Evolutionary conservation across 2,797 vertebrate species (phyloP).

Genomic region (Takifugu ocellatus): DNA sequence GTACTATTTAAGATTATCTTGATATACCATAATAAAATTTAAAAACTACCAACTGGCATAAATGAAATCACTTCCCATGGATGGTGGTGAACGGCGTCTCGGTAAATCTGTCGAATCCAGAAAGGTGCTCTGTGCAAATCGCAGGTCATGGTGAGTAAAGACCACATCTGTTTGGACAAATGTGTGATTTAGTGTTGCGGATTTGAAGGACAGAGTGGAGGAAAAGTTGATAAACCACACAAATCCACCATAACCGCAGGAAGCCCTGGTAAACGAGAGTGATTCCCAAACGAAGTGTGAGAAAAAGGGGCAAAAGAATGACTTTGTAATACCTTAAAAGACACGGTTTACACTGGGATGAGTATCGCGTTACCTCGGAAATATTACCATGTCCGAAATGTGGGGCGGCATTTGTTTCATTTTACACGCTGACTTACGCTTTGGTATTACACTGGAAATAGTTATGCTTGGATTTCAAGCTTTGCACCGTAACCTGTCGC

Average conservation of each 20-base stretch:
- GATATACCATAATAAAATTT: no score
- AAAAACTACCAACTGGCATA: no score
- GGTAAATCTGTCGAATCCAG: constrained; percentile 4
- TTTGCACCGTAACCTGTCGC: constrained; percentile 25
- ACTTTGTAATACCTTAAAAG: constrained; percentile 77
- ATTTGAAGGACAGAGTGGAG: constrained; percentile 62
- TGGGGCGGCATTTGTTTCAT: constrained; percentile 72
- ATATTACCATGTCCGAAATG: constrained; percentile 71
- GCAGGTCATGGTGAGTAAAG: constrained; percentile 44
- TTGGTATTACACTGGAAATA: constrained; percentile 73
- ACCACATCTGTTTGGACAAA: constrained; percentile 68
- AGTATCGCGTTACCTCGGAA: constrained; percentile 77
- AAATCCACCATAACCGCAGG: constrained; percentile 73
- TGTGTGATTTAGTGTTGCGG: constrained; percentile 65
- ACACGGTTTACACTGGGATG: constrained; percentile 78
- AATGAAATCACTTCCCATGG: constrained; percentile 11
- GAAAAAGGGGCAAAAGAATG: constrained; percentile 76
- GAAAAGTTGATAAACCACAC: constrained; percentile 75
- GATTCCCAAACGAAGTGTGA: constrained; percentile 81
- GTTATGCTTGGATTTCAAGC: constrained; percentile 76
- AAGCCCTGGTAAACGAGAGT: constrained; percentile 69
- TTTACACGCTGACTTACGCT: constrained; percentile 74
- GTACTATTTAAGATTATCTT: no score
- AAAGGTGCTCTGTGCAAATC: constrained; percentile 37
- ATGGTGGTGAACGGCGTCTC: constrained; percentile 1